Evolutionary conservation across 2,113 vertebrate genomes (phyloP), one percentile per base, ranked within the genome.

Genomic region (Anhinga anhinga): DNA sequence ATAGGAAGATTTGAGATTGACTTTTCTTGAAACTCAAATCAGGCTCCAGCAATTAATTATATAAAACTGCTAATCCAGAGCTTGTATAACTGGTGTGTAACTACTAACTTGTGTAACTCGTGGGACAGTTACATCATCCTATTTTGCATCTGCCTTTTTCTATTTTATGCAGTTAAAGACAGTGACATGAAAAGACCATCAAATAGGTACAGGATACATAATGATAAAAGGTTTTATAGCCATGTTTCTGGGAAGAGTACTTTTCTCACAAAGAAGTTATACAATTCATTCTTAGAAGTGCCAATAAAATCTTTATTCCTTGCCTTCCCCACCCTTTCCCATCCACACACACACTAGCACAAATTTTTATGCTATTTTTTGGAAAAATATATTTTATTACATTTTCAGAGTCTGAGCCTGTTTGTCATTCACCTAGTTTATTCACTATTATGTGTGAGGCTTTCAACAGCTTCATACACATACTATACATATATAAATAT

Each of bases 181-280:
- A 91, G 38, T 82, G 69, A 32, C 72, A 84, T n/a, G 42, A 95
- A 88, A 95, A 86, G 69, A 86, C 42, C 23, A 84, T 90, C 56
- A 74, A 92, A 91, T 22, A 94, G 70, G 44, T 86, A 65, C 78
- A 79, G 53, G 36, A 88, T 44, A 76, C 69, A 71, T 71, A 79
- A 90, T 34, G 71, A 94, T 92, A 93, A 90, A 90, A 92, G 38
- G 47, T 93, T 97, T 97, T 95, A 96, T 78, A 78, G 79, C 63
- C 56, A 27, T 27, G 44, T 84, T 96, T 97, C 91, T 95, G 86
- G 73, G 90, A 97, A 95, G n/a, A 92, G 50, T 52, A 62, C 0
- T 5, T 82, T 90, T 65, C 59, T 95, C 21, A 84, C 72, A 93
- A 73, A 86, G 79, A 62, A 93, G 56, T 97, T 95, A 80, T 34